These are phyloP conservation scores for Stramonita haemastoma DNA, from an alignment of 2,888 invertebrate species.

Conservation along the genomic window DNA sequence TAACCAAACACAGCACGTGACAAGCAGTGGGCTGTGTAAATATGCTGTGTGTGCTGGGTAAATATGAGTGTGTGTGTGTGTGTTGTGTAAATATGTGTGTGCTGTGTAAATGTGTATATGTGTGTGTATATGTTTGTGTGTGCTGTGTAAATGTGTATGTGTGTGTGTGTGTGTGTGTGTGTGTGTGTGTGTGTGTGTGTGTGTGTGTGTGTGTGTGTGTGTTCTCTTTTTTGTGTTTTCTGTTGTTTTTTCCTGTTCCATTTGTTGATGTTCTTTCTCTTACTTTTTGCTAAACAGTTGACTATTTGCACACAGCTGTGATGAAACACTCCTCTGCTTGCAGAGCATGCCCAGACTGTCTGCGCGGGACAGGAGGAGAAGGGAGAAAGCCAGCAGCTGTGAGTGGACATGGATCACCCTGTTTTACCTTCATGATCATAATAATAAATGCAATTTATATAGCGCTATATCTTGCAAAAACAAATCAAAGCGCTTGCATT, in stretches of 20 bases:
- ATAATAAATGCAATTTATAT: too few relatives aligned
- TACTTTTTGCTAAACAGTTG: neutral
- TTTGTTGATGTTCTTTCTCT: too few relatives aligned
- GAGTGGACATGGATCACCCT: conserved; percentile 44
- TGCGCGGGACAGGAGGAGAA: conserved; percentile 72
- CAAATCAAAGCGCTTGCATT: too few relatives aligned
- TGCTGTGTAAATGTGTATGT: neutral
- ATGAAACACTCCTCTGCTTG: neutral
- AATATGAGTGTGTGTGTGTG: neutral
- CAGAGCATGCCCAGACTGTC: conserved; percentile 72
- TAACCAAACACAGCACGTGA: too few relatives aligned
- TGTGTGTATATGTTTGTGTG: neutral
- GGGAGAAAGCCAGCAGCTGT: conserved; percentile 58
- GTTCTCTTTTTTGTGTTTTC: too few relatives aligned
- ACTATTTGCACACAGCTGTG: neutral
- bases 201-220: neutral
- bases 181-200: neutral
- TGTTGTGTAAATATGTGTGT: neutral
- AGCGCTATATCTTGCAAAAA: too few relatives aligned
- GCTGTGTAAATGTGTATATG: neutral
- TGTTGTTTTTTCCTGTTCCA: too few relatives aligned
- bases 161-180: neutral
- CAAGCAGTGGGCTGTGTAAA: too few relatives aligned
- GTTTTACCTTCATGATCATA: too few relatives aligned
- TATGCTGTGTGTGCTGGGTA: too few relatives aligned